Base-by-base conservation (phyloP, 2,113 vertebrate species). In the Peucedramus taeniatus region DNA sequence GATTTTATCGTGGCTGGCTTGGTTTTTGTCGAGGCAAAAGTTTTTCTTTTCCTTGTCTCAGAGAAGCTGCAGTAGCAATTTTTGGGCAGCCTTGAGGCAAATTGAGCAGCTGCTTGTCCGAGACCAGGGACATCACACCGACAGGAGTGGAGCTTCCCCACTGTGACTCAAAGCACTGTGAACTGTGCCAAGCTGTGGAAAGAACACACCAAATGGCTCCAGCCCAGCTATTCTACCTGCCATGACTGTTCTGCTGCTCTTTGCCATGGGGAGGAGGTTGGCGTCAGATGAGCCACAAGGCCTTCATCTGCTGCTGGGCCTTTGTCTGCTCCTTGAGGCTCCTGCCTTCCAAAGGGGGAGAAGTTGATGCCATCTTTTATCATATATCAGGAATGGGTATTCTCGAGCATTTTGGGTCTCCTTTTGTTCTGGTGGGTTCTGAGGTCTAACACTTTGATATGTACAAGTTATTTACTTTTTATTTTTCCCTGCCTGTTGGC, bases 131-230 rank as follows among this genome's bases (percentile, higher is more conserved):
- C 22, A 51, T 51, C 5, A 20, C 31, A 61, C 15, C 0, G 0
- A 8, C 8, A 53, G 39, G 21, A 53, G 10, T 0, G 0, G 56
- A 71, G 39, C 33, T 44, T 35, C 9, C 27, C 33, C 1, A 0
- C 21, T 71, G 10, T 0, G 0, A 37, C 26, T 26, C 31, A 71
- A 51, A 51, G 16, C 3, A 3, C 16, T 61, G 13, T 26, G 33
- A 83, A 21, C 33, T 42, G 22, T 3, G 2, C 23, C 33, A 60
- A n/a, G 13, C 66, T 61, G 47, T 51, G 33, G 39, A 44, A 49
- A 21, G 33, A 44, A 44, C 47, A 53, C 26, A 44, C 10, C 33
- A 71, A 63, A 22, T 44, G 8, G 5, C 45, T 44, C 31, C 26
- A 61, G 16, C 30, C 56, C 80, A 71, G 37, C 13, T 71, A 35